phyloP scores from a whole-genome alignment of 2,888 invertebrate genomes.

The Cordilura impudica region DNA sequence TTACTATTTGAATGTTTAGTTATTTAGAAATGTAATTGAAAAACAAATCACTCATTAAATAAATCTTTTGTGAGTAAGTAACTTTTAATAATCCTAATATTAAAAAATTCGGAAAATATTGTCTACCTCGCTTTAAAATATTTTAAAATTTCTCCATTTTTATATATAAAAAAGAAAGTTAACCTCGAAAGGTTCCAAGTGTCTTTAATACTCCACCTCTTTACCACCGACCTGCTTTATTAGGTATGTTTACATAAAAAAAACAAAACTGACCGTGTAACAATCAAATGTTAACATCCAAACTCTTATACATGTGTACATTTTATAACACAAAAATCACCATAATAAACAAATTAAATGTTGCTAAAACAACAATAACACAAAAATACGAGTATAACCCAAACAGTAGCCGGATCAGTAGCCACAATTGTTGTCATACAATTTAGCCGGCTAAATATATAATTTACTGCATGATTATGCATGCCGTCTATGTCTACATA shows the following conservation, averaged over 20 bases:
- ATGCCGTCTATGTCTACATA: not conserved
- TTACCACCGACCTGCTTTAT: not conserved
- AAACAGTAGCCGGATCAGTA: slow-evolving; percentile 5
- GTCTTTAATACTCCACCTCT: too few relatives aligned
- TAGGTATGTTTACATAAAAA: not conserved
- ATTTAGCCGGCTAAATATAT: slow-evolving; percentile 25
- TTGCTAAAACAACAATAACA: not conserved
- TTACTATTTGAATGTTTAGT: too few relatives aligned
- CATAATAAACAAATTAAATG: slow-evolving; percentile 4
- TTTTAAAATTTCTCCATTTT: too few relatives aligned
- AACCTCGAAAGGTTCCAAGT: too few relatives aligned
- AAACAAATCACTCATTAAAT: too few relatives aligned
- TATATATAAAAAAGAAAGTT: too few relatives aligned
- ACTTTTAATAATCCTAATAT: too few relatives aligned
- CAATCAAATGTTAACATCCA: slow-evolving; percentile 9
- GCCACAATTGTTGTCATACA: slow-evolving; percentile 47
- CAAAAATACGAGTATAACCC: too few relatives aligned
- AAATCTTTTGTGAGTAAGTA: too few relatives aligned
- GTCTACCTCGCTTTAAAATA: too few relatives aligned
- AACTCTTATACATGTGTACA: not conserved
- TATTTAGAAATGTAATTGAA: too few relatives aligned
- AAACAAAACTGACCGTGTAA: not conserved
- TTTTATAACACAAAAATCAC: slow-evolving; percentile 1
- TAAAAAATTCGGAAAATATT: too few relatives aligned
- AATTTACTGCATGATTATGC: slow-evolving; percentile 22